These are phyloP conservation scores for Zosterops lateralis DNA, from an alignment of 2,113 vertebrate species.

Conservation along the genomic window DNA sequence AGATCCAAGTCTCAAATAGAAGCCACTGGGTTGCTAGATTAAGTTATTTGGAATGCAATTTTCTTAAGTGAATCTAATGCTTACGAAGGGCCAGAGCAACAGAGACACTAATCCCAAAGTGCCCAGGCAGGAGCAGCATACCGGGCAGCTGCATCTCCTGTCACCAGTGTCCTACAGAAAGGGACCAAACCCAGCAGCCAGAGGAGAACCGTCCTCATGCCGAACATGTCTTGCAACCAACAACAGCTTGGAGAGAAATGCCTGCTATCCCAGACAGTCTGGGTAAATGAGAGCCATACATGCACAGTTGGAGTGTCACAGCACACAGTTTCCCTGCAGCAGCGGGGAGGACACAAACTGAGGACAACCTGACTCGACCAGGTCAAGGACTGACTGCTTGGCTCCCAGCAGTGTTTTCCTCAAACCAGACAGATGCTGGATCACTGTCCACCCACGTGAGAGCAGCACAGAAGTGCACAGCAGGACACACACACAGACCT, in stretches of 20 bases:
- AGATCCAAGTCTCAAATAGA: constrained; percentile 39
- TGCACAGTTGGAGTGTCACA: fast-evolving
- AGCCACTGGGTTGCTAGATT: constrained; percentile 7
- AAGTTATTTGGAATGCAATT: constrained; percentile 34
- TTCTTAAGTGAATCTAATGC: constrained; percentile 30
- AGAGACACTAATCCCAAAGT: not conserved
- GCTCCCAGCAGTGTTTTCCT: not conserved
- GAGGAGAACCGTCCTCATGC: not conserved
- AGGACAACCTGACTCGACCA: not conserved
- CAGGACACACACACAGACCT: not conserved
- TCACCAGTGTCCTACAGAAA: not conserved
- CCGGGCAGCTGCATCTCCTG: not conserved
- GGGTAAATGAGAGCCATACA: not conserved
- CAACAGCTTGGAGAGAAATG: not conserved
- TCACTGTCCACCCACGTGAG: fast-evolving
- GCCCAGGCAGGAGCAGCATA: not conserved
- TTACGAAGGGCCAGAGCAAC: not conserved
- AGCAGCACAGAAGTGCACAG: not conserved
- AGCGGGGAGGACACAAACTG: fast-evolving
- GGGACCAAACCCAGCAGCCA: not conserved
- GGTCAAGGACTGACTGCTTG: fast-evolving
- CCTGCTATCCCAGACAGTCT: not conserved
- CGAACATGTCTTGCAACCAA: not conserved
- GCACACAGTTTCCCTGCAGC: not conserved
- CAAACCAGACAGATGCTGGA: fast-evolving